phyloP scores from a whole-genome alignment of 2,888 invertebrate genomes.

The Brenthis daphne region DNA sequence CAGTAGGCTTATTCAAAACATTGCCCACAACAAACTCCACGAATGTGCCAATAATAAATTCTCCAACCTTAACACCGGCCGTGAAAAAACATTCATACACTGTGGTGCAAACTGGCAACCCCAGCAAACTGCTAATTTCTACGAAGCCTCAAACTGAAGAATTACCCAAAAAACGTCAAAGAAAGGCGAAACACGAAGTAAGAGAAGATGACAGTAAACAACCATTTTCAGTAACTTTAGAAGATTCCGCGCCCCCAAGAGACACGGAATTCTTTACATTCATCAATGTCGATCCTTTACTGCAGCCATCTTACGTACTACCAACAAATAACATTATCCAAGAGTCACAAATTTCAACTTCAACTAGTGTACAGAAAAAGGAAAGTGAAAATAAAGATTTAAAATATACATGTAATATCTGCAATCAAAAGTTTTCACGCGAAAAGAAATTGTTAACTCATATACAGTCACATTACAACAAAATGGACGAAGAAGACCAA shows the following conservation, averaged over 20 bases:
- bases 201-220: slow-evolving; percentile 41
- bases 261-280: slow-evolving; percentile 69
- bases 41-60: slow-evolving; percentile 38
- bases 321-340: slow-evolving; percentile 73
- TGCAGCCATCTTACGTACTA: slow-evolving; percentile 71
- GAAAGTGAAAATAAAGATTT: slow-evolving; percentile 46
- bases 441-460: slow-evolving; percentile 73
- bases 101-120: slow-evolving; percentile 71
- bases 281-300: slow-evolving; percentile 72
- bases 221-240: slow-evolving; percentile 58
- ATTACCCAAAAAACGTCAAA: slow-evolving; percentile 53
- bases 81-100: slow-evolving; percentile 75
- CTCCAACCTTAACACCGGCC: slow-evolving; percentile 60
- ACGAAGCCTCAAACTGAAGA: slow-evolving; percentile 61
- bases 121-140: slow-evolving; percentile 74
- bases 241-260: slow-evolving; percentile 55
- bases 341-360: slow-evolving; percentile 74
- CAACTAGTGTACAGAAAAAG: slow-evolving; percentile 50
- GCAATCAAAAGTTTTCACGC: slow-evolving; percentile 63
- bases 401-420: slow-evolving; percentile 70
- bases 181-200: slow-evolving; percentile 49
- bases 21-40: slow-evolving; percentile 46
- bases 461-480: slow-evolving; percentile 69
- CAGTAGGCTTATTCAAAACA: slow-evolving; percentile 71
- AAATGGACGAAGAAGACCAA: slow-evolving; percentile 68